These are phyloP conservation scores for Garrulus glandarius DNA, from an alignment of 2,797 vertebrate genomes.

Conservation along the genomic window DNA sequence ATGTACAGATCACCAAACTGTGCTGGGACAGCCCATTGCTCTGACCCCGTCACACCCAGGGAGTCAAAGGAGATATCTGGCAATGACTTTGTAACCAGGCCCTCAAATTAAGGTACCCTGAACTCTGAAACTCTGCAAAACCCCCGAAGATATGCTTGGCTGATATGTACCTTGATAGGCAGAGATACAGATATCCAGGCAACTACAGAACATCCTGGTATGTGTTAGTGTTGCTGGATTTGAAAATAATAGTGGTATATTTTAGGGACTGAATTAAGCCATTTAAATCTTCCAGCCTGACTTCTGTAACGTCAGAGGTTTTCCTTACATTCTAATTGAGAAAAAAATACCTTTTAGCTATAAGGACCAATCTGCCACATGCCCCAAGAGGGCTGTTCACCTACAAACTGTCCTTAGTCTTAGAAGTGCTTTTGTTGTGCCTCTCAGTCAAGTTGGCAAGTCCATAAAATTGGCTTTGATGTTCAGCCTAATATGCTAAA, in stretches of 20 bases:
- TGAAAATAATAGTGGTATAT: not conserved
- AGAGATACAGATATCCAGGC: not conserved
- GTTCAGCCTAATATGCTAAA: not conserved
- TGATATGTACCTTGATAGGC: not conserved
- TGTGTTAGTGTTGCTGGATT: not conserved
- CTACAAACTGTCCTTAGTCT: not conserved
- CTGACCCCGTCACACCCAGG: not conserved
- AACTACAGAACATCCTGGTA: not conserved
- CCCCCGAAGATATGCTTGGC: not conserved
- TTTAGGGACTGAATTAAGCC: not conserved
- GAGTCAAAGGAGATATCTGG: not conserved
- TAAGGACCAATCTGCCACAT: not conserved
- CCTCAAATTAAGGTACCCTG: not conserved
- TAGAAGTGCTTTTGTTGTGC: not conserved
- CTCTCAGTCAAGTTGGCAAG: not conserved
- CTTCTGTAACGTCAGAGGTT: not conserved
- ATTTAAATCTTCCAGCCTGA: not conserved
- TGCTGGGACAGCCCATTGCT: not conserved
- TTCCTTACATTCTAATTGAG: not conserved
- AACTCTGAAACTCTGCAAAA: not conserved
- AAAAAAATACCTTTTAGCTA: not conserved
- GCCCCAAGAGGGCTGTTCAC: not conserved
- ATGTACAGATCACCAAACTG: fast-evolving
- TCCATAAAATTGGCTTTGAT: not conserved
- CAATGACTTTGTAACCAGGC: not conserved